phyloP scores from a whole-genome alignment of 2,888 invertebrate species.

The Drosophila anceps region DNA sequence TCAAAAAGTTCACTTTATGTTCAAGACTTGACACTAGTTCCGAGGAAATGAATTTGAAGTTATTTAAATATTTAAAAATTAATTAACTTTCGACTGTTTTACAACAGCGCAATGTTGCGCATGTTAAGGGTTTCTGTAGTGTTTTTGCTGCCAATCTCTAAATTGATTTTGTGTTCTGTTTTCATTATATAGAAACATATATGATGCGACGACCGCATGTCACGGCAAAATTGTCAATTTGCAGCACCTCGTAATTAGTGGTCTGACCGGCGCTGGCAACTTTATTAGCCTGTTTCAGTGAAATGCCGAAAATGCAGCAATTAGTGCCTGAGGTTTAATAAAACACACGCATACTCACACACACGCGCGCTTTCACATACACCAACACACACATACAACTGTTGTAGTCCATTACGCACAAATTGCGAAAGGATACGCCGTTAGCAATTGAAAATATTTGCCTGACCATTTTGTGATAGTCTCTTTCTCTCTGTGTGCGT shows the following conservation, averaged over 20 bases:
- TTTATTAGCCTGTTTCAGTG: constrained; percentile 49
- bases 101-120: background rate
- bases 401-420: constrained; percentile 67
- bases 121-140: constrained; percentile 3
- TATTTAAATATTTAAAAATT: background rate
- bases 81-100: background rate
- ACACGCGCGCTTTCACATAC: background rate
- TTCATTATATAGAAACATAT: constrained; percentile 15
- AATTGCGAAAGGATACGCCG: constrained; percentile 57
- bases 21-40: background rate
- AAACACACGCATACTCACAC: constrained; percentile 36
- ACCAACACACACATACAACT: constrained; percentile 6
- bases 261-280: constrained; percentile 43
- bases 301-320: constrained; percentile 62
- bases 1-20: background rate
- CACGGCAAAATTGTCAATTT: constrained; percentile 59
- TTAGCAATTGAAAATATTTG: constrained; percentile 70
- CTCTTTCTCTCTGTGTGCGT: background rate
- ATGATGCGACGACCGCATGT: constrained; percentile 43
- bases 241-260: constrained; percentile 63
- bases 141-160: constrained; percentile 20
- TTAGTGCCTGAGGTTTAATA: constrained; percentile 75
- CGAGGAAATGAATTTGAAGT: background rate
- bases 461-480: constrained; percentile 52
- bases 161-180: constrained; percentile 51